Conservation (phyloP, 1,140 invertebrate genomes). For the Microplitis demolitor region DNA sequence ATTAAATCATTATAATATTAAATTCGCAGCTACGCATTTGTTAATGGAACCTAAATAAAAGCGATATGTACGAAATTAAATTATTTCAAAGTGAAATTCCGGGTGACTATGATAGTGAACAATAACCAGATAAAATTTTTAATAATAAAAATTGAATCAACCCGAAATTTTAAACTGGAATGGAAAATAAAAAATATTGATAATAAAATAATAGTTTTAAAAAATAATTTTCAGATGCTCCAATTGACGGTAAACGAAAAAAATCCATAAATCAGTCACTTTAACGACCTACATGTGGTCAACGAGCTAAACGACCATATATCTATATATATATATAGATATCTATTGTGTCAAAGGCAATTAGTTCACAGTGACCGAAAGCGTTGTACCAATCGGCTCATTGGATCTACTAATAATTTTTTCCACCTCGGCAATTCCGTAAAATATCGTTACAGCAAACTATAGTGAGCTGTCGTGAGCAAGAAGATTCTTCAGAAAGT, state of each 20-base stretch:
- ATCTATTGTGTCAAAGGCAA: slow-evolving; percentile 7
- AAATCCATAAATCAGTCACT: neutral
- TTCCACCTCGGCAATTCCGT: neutral
- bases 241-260: neutral
- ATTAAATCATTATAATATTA: too few species aligned
- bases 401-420: neutral
- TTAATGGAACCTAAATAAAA: too few species aligned
- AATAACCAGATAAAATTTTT: too few species aligned
- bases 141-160: too few species aligned
- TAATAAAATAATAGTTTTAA: too few species aligned
- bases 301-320: neutral
- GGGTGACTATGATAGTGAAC: too few species aligned
- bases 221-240: neutral
- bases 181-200: too few species aligned
- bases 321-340: neutral
- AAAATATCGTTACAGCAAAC: neutral
- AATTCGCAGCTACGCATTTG: too few species aligned
- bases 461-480: neutral
- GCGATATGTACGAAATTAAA: too few species aligned
- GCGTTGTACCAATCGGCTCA: neutral
- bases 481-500: neutral
- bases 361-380: neutral
- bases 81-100: too few species aligned
- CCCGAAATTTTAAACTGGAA: too few species aligned
- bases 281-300: neutral